Conservation (phyloP, 1,140 invertebrate genomes). For the Pogonomyrmex barbatus region DNA sequence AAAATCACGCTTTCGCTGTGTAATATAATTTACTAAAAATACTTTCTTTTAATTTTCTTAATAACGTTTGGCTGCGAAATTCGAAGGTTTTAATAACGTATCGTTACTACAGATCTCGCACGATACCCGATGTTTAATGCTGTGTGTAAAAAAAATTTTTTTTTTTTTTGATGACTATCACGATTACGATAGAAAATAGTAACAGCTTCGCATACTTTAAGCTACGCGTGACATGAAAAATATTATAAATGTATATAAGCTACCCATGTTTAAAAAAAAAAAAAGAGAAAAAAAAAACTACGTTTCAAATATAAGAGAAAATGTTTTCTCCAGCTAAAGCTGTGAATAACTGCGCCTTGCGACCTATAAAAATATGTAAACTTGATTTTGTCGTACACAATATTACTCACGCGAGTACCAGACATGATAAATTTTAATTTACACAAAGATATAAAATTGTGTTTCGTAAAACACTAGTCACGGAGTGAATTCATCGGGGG, state of each 20-base stretch:
- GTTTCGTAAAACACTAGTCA: not conserved
- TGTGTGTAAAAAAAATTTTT: constrained; percentile 4
- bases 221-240: not conserved
- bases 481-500: not conserved
- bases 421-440: constrained; percentile 12
- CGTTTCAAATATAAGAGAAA: constrained; percentile 1
- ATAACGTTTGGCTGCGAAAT: not conserved
- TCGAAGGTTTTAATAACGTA: not conserved
- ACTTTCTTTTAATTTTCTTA: not conserved
- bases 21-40: no score
- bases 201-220: not conserved
- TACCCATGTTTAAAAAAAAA: not conserved
- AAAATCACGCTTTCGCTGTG: not conserved
- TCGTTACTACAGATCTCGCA: not conserved
- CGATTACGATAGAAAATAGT: not conserved
- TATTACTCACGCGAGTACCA: not conserved
- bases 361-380: not conserved
- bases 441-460: not conserved
- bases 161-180: not conserved
- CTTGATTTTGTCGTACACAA: not conserved
- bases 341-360: not conserved
- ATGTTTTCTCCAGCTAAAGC: constrained; percentile 28
- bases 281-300: not conserved
- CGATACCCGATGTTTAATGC: not conserved
- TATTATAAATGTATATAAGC: not conserved